Conservation (phyloP, 2,888 invertebrate species). For the Trissolcus japonicus region DNA sequence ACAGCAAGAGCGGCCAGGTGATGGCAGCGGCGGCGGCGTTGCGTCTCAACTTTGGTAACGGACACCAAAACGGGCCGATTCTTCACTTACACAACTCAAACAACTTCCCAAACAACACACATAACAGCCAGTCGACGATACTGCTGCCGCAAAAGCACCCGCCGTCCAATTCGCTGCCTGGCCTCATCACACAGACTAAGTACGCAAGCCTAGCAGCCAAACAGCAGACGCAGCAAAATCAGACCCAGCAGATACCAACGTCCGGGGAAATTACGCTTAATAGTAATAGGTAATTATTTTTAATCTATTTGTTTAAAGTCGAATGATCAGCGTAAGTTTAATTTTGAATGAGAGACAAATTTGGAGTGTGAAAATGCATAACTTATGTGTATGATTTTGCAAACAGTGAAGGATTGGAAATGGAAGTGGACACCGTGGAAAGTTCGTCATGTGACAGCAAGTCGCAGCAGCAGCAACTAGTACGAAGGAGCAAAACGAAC, state of each 20-base stretch:
- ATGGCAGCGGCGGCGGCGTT: slow-evolving; percentile 61
- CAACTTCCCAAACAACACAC: slow-evolving; percentile 67
- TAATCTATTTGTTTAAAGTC: not conserved
- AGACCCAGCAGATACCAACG: slow-evolving; percentile 72
- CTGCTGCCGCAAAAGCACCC: slow-evolving; percentile 73
- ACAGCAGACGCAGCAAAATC: slow-evolving; percentile 66
- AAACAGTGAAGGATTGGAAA: slow-evolving; percentile 73
- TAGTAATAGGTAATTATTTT: slow-evolving; percentile 78
- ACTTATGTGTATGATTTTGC: slow-evolving; percentile 3
- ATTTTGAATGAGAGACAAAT: not conserved
- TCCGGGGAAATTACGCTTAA: slow-evolving; percentile 79
- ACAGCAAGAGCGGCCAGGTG: slow-evolving; percentile 61
- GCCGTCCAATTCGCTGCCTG: slow-evolving; percentile 72
- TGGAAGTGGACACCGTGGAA: slow-evolving; percentile 72
- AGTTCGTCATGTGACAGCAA: slow-evolving; percentile 74
- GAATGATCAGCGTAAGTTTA: too few relatives aligned
- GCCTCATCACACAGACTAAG: slow-evolving; percentile 71
- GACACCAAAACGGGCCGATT: slow-evolving; percentile 72
- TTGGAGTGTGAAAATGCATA: not conserved
- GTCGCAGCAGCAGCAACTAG: slow-evolving; percentile 72
- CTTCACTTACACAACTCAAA: slow-evolving; percentile 65
- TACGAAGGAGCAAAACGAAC: slow-evolving; percentile 78
- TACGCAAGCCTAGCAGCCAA: slow-evolving; percentile 71
- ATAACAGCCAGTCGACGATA: slow-evolving; percentile 71
- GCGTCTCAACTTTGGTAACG: slow-evolving; percentile 71